A percentile compares a stretch with the other conserved stretches of the same genome.
Evolutionary conservation across 2,888 invertebrate species (phyloP).

Genomic region (Ashinkailepas kermadecensis): DNA sequence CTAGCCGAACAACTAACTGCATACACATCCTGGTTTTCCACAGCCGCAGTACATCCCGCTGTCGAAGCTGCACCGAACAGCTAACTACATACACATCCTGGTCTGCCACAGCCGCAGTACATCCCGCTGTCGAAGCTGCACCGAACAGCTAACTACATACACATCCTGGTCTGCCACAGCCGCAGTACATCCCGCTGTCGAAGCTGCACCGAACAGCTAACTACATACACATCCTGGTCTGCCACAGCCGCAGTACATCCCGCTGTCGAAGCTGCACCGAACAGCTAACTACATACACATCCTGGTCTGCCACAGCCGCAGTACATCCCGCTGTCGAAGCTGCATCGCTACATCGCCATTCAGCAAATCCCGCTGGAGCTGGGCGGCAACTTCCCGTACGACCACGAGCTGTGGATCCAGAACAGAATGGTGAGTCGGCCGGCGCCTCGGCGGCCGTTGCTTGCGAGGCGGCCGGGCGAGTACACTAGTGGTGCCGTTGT

Average conservation of each 20-base stretch:
- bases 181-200: too few species aligned
- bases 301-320: not conserved
- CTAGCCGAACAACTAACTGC: not conserved
- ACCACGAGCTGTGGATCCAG: conserved; percentile 66
- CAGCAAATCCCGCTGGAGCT: conserved; percentile 63
- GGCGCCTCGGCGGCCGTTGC: too few species aligned
- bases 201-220: too few species aligned
- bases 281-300: not conserved
- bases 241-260: conserved; percentile 45
- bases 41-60: conserved; percentile 50
- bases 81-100: not conserved
- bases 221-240: not conserved
- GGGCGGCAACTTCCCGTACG: conserved; percentile 62
- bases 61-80: conserved; percentile 58
- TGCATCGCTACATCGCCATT: conserved; percentile 59
- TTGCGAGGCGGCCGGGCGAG: too few species aligned
- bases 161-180: too few species aligned
- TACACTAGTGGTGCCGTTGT: too few species aligned
- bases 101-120: too few species aligned
- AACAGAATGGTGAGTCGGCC: conserved; percentile 57
- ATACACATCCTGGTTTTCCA: not conserved
- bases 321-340: conserved; percentile 57
- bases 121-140: too few species aligned
- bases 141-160: too few species aligned
- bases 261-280: conserved; percentile 58